Evolutionary conservation across 2,888 invertebrate species (phyloP).

Genomic region (Dioctria linearis): DNA sequence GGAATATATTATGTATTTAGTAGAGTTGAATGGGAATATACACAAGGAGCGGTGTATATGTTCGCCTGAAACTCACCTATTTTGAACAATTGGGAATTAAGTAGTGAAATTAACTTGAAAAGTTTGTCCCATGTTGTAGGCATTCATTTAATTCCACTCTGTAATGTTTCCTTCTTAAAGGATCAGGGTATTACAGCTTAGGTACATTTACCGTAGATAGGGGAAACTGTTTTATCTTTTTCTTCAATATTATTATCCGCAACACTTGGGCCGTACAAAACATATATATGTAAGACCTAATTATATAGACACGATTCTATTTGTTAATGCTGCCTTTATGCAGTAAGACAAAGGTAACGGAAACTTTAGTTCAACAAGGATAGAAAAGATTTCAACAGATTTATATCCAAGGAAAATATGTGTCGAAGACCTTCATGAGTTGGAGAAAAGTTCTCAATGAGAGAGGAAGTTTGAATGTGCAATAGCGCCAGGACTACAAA

Average conservation of each 20-base stretch:
- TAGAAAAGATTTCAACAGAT: slow-evolving; percentile 14
- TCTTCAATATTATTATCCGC: not conserved
- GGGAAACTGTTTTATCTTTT: not conserved
- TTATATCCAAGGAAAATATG: not conserved
- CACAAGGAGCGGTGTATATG: too few relatives aligned
- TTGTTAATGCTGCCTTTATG: not conserved
- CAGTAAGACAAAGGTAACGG: not conserved
- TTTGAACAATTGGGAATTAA: too few relatives aligned
- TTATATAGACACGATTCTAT: slow-evolving; percentile 4
- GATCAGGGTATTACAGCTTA: too few relatives aligned
- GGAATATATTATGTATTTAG: too few relatives aligned
- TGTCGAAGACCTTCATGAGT: slow-evolving; percentile 10
- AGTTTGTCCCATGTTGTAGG: too few relatives aligned
- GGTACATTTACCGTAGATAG: too few relatives aligned
- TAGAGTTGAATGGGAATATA: too few relatives aligned
- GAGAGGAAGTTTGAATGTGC: not conserved
- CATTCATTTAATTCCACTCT: too few relatives aligned
- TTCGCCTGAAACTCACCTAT: too few relatives aligned
- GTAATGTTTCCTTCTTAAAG: too few relatives aligned
- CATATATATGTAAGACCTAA: slow-evolving; percentile 2
- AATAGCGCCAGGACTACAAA: slow-evolving; percentile 8
- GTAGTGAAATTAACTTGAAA: too few relatives aligned
- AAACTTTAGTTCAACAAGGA: slow-evolving; percentile 4
- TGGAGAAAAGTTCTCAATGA: not conserved
- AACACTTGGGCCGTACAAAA: not conserved